Evolutionary conservation across 2,113 vertebrate species (phyloP), one percentile per base, ranked within the genome.

Genomic region (Caranx ignobilis): DNA sequence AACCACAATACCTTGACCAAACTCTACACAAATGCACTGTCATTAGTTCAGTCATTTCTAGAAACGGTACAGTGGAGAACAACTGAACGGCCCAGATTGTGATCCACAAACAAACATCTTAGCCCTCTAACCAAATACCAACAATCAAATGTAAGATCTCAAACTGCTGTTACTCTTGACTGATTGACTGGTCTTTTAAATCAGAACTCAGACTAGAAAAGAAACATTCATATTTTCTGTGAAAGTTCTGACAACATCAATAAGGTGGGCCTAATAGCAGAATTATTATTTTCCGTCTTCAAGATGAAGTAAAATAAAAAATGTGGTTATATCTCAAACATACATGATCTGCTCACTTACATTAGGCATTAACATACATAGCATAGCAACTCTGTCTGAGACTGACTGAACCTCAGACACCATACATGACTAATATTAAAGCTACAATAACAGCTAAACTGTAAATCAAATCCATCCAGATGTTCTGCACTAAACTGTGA

Each of bases 401-500:
- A 69, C 11, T 57, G 18, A 48, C 55, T 39, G 16, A 73, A 21
- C 52, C 48, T n/a, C 19, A 71, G 5, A 54, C 3, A 10, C 10
- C 4, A 48, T 11, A 35, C n/a, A 65, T 18, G 2, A 16, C 32
- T 21, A 59, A 56, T 70, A 50, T 35, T 34, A 26, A 26, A 26
- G 26, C 26, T 26, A 26, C 26, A 26, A 26, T 26, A 70, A 71
- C 15, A 52, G 18, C 15, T 50, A 15, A 48, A 43, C 45, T 68
- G n/a, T 35, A 13, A 48, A 63, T 73, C 5, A 37, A 37, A 75
- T 59, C 59, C 77, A 71, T 83, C 71, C 55, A 74, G 39, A 52
- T 68, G 3, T 47, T 3, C 41, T 71, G 55, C 45, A 71, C 31
- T 70, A 26, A 50, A 19, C 47, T 32, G 11, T 26, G 57, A 70